Conservation (phyloP, 2,888 invertebrate genomes). For the Tolmerus cingulatus region DNA sequence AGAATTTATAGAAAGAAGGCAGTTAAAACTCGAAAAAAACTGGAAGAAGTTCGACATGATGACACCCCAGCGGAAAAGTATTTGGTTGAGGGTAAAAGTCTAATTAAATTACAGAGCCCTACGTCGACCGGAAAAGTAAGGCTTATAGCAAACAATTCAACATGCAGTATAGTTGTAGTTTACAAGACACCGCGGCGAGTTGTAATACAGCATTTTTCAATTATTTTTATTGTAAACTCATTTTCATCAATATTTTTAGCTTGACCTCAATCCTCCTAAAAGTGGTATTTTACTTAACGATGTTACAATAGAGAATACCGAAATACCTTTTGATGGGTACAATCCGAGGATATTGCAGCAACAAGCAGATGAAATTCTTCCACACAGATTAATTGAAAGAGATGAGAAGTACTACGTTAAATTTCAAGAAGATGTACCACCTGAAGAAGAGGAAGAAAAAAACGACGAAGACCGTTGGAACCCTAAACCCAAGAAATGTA, state of each 20-base stretch:
- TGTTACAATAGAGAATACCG: conserved; percentile 53
- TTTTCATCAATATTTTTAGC: conserved; percentile 50
- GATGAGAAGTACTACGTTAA: not conserved
- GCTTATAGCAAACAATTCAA: conserved; percentile 54
- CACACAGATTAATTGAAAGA: not conserved
- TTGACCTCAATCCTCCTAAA: conserved; percentile 57
- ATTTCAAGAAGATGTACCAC: not conserved
- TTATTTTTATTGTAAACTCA: not conserved
- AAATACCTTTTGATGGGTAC: conserved; percentile 56
- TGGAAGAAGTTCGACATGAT: not conserved
- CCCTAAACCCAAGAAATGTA: not conserved
- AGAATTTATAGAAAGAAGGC: conserved; percentile 54
- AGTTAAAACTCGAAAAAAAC: not conserved
- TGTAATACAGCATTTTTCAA: not conserved
- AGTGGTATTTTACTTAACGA: conserved; percentile 60
- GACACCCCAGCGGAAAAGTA: not conserved
- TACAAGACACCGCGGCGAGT: conserved; percentile 50
- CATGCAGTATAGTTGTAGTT: conserved; percentile 55
- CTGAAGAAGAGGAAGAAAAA: not conserved
- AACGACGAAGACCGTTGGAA: not conserved
- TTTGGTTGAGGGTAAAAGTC: conserved; percentile 1
- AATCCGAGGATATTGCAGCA: conserved; percentile 60
- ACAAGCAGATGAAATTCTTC: not conserved
- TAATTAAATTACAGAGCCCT: not conserved
- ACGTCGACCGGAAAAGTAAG: not conserved